Evolutionary conservation across 2,797 vertebrate species (phyloP).

Genomic region (Buceros bicornis): DNA sequence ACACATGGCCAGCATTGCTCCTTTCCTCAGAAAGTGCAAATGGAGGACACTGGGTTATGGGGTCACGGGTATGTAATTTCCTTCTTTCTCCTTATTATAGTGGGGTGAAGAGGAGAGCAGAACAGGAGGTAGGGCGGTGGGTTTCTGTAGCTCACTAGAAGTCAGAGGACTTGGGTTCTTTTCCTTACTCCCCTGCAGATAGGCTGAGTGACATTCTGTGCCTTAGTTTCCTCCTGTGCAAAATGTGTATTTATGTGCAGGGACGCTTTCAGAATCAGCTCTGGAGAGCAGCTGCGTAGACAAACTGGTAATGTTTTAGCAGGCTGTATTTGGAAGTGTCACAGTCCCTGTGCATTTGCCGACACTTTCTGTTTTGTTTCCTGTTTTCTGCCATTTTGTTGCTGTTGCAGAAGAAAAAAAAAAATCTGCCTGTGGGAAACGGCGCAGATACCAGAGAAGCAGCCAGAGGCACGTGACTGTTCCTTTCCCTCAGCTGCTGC

Average conservation of each 20-base stretch:
- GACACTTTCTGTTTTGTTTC: conserved; percentile 14
- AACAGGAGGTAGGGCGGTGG: not conserved
- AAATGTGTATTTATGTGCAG: not conserved
- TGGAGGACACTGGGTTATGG: not conserved
- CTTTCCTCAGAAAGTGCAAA: not conserved
- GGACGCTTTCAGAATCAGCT: not conserved
- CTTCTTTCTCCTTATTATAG: not conserved
- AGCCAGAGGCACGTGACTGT: not conserved
- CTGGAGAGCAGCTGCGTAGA: not conserved
- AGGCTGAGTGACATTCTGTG: not conserved
- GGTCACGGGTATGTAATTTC: not conserved
- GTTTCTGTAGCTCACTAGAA: rapidly evolving
- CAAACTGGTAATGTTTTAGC: not conserved
- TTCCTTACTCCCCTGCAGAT: rapidly evolving
- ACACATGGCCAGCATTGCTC: not conserved
- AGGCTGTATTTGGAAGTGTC: too few relatives aligned
- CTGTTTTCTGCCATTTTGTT: rapidly evolving
- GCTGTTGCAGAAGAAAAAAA: not conserved
- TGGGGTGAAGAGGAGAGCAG: not conserved
- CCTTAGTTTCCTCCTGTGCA: not conserved
- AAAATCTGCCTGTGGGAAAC: not conserved
- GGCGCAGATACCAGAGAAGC: not conserved
- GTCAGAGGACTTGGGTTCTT: not conserved
- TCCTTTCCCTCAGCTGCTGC: not conserved
- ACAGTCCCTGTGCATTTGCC: rapidly evolving